These are phyloP conservation scores for Tribolium castaneum DNA, from an alignment of 1,140 invertebrate species.

Conservation along the genomic window DNA sequence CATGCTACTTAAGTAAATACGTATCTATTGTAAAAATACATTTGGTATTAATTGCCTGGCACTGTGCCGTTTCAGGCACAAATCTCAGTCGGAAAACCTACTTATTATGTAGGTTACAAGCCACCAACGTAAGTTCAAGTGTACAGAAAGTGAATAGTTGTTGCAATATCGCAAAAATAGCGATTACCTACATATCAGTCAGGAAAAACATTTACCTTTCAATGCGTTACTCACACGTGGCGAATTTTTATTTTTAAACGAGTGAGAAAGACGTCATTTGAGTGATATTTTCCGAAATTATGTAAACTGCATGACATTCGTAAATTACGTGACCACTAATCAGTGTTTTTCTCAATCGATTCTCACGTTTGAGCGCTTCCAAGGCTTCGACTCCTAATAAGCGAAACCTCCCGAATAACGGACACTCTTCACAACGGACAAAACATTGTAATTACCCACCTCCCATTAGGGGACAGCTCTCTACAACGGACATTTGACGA, in stretches of 20 bases:
- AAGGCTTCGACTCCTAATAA: too few relatives aligned
- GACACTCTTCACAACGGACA: too few relatives aligned
- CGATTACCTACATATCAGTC: not conserved
- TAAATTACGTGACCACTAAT: constrained; percentile 18
- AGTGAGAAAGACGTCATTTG: constrained; percentile 2
- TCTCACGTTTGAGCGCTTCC: not conserved
- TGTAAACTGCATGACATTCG: constrained; percentile 12
- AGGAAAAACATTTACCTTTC: not conserved
- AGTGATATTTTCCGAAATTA: constrained; percentile 16
- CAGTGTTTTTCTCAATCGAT: constrained; percentile 23
- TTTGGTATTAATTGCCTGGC: not conserved
- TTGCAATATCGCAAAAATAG: not conserved
- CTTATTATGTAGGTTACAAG: constrained; percentile 36
- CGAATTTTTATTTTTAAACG: not conserved
- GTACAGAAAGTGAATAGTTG: constrained; percentile 28
- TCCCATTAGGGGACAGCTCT: too few relatives aligned
- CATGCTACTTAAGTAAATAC: not conserved
- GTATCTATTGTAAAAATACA: not conserved
- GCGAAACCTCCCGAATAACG: too few relatives aligned
- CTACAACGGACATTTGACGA: too few relatives aligned
- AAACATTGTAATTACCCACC: too few relatives aligned
- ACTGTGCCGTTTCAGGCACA: constrained; percentile 1
- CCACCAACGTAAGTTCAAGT: constrained; percentile 13
- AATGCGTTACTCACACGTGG: not conserved
- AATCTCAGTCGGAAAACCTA: constrained; percentile 28